Percentiles rank a stretch among this genome's conserved stretches.
Evolutionary conservation across 30 jellyfish, hydroid and myxozoan genomes (phyloP).

Genomic region (Chrysaora quinquecirrha): DNA sequence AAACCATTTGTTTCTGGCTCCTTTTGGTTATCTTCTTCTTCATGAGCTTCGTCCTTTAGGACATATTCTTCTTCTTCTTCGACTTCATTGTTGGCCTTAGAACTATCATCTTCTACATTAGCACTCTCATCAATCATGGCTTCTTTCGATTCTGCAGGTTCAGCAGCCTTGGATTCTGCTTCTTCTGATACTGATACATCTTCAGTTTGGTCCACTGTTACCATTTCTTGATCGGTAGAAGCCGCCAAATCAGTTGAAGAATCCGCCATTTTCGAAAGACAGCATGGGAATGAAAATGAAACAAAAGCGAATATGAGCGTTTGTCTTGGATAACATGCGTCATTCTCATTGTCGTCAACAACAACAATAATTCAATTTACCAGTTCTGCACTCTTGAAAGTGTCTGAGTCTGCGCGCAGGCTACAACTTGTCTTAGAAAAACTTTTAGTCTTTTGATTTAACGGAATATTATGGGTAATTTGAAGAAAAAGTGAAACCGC

Average conservation of each 20-base stretch:
- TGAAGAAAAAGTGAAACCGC: too few species aligned
- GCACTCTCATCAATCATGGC: constrained; percentile 47
- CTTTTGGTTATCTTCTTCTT: constrained; percentile 67
- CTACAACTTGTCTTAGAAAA: too few species aligned
- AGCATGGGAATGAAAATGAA: too few species aligned
- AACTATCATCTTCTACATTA: constrained; percentile 34
- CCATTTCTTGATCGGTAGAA: constrained; percentile 54
- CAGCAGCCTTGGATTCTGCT: constrained; percentile 43
- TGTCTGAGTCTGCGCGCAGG: too few species aligned
- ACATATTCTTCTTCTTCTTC: constrained; percentile 76
- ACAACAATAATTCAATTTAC: too few species aligned
- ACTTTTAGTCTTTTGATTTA: too few species aligned
- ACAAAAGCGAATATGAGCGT: too few species aligned
- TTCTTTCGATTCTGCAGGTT: constrained; percentile 36
- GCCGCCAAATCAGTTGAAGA: constrained; percentile 18
- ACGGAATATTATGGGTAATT: too few species aligned
- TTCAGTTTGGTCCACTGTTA: constrained; percentile 21
- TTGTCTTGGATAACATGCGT: too few species aligned
- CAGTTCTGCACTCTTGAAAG: too few species aligned
- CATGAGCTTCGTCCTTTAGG: constrained; percentile 67
- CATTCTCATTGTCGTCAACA: too few species aligned
- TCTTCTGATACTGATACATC: constrained; percentile 14
- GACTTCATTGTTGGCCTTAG: constrained; percentile 46
- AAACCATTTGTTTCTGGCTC: constrained; percentile 42
- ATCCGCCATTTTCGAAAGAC: constrained; percentile 59